Evolutionary conservation across 2,888 invertebrate species (phyloP), one percentile per base, ranked within the genome.

Genomic region (Drosophila macrospina): DNA sequence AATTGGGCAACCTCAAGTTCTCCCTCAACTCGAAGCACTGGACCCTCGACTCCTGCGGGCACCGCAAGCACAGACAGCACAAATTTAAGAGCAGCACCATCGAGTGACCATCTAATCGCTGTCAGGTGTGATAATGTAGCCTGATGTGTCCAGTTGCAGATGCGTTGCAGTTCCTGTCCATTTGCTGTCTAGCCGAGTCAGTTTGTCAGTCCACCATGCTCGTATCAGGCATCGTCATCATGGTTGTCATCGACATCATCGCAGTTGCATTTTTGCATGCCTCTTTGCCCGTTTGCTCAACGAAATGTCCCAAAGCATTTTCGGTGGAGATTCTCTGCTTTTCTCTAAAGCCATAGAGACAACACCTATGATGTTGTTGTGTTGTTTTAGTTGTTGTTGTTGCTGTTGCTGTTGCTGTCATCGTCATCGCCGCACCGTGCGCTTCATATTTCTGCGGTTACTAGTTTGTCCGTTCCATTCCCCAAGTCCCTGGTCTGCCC

Each of bases 371-470:
- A 37, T n/a, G 57, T 45, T 37, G 47, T 42, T 55, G 36, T 47
- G 2, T 10, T 50, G 41, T 32, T 16, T 28, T 28, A 42, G 10
- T 37, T 37, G 8, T 15, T 36, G 45, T 28, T 42, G 42, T 16
- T 15, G 56, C 28, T 20, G 1, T 34, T 61, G 32, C n/a, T 42
- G 63, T 30, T 48, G 47, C 54, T 20, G 61, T 64, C 60, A 65
- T 51, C 77, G 44, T 73, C 60, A 65, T 51, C 77, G 44, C 69
- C 30, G 70, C 74, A 74, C 48, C 64, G 62, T 66, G 71, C 63
- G 74, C 78, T 69, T 84, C 83, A 84, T 84, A 86, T 86, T 84
- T 84, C 79, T 85, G 84, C 86, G 84, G 86, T 79, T 80, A 65
- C 66, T 63, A 55, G 69, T 67, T 76, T 62, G 67, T 69, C 61